These are phyloP conservation scores for Phacellophora camtschatica DNA, from an alignment of 30 jellyfish, hydroid and myxozoan genomes.

Conservation along the genomic window DNA sequence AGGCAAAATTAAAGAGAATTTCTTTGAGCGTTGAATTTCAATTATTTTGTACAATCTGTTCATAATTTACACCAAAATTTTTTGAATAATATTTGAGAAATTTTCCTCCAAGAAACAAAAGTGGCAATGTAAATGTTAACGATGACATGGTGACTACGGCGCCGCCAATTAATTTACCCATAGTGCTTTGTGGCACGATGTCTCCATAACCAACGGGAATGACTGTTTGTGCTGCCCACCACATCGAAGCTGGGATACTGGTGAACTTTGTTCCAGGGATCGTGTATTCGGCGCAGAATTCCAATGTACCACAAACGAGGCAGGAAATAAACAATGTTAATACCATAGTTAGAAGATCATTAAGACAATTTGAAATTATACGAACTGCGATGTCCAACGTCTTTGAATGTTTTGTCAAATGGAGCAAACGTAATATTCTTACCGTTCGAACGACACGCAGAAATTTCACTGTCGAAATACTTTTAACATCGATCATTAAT, in stretches of 20 bases:
- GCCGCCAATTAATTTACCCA: constrained; percentile 71
- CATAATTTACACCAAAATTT: constrained; percentile 52
- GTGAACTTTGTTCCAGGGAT: constrained; percentile 43
- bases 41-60: too few relatives aligned
- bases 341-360: constrained; percentile 58
- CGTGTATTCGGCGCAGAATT: constrained; percentile 49
- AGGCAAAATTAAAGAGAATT: too few relatives aligned
- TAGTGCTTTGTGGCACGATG: constrained; percentile 69
- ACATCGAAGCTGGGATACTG: constrained; percentile 75
- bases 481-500: constrained; percentile 18
- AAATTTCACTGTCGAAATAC: constrained; percentile 29
- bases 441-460: constrained; percentile 62
- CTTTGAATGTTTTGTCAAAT: constrained; percentile 64
- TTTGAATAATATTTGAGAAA: constrained; percentile 55
- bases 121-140: constrained; percentile 70
- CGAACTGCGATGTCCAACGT: constrained; percentile 45
- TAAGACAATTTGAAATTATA: constrained; percentile 46
- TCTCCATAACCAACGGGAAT: constrained; percentile 86
- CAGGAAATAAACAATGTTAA: constrained; percentile 44
- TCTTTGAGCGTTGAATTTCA: too few relatives aligned
- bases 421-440: constrained; percentile 68
- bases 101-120: constrained; percentile 67
- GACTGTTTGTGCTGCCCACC: constrained; percentile 90
- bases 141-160: constrained; percentile 66
- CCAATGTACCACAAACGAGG: constrained; percentile 53